Percentiles rank a stretch among this genome's conserved stretches.
Evolutionary conservation across 2,888 invertebrate genomes (phyloP).

Genomic region (Diarsia dahlii): DNA sequence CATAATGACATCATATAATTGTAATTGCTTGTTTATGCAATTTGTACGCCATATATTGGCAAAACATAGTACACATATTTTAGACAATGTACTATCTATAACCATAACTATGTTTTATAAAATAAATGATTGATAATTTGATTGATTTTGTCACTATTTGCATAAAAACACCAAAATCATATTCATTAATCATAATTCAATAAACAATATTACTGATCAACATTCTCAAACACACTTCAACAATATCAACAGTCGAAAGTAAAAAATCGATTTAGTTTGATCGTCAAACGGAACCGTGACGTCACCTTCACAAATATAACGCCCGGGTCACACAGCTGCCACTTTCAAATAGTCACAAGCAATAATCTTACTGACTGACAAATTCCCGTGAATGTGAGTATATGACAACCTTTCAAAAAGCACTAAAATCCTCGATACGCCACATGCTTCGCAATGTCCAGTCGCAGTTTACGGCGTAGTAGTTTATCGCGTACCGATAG

Average conservation of each 20-base stretch:
- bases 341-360: conserved; percentile 23
- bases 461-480: conserved; percentile 57
- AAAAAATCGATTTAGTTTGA: conserved; percentile 26
- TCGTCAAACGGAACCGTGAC: conserved; percentile 22
- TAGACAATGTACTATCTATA: too few relatives aligned
- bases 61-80: too few relatives aligned
- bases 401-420: conserved; percentile 58
- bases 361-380: conserved; percentile 49
- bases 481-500: conserved; percentile 59
- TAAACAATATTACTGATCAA: neutral
- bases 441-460: conserved; percentile 52
- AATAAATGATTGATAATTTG: too few relatives aligned
- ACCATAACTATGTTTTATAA: too few relatives aligned
- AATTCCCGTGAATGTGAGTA: conserved; percentile 50
- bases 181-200: conserved; percentile 20
- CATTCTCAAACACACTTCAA: neutral
- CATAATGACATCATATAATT: neutral
- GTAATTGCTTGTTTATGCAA: too few relatives aligned
- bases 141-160: neutral
- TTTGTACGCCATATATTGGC: too few relatives aligned
- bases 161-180: neutral
- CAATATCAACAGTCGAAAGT: conserved; percentile 14
- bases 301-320: conserved; percentile 2
- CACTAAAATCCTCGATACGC: conserved; percentile 55
- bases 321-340: conserved; percentile 41